These are phyloP conservation scores for Embidobia sp. DNA, from an alignment of 2,888 invertebrate species.

Conservation along the genomic window DNA sequence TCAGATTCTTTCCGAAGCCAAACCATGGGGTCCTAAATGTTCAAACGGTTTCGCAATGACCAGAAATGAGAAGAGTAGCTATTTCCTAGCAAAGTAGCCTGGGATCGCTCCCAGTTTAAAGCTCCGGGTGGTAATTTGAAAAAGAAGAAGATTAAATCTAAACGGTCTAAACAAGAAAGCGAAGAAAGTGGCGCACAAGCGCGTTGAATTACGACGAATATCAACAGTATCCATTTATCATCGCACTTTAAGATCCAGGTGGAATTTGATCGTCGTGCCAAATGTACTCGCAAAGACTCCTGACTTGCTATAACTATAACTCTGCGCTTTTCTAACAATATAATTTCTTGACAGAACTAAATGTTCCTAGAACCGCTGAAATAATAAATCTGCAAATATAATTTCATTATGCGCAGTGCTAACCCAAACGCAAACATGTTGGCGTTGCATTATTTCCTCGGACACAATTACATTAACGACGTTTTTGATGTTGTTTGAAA, in stretches of 20 bases:
- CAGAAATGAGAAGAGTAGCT: not conserved
- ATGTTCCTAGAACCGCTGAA: constrained; percentile 38
- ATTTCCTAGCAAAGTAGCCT: too few species aligned
- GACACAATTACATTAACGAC: constrained; percentile 9
- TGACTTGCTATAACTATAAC: constrained; percentile 42
- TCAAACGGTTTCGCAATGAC: constrained; percentile 1
- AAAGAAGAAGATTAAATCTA: constrained; percentile 1
- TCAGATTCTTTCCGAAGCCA: not conserved
- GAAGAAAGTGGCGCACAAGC: constrained; percentile 34
- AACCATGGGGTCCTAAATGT: not conserved
- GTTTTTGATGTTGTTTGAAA: not conserved
- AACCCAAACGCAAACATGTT: constrained; percentile 20
- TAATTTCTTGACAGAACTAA: constrained; percentile 49
- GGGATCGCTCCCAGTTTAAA: too few species aligned
- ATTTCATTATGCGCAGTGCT: constrained; percentile 29
- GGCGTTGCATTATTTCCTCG: constrained; percentile 19
- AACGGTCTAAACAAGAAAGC: constrained; percentile 41
- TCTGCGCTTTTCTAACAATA: constrained; percentile 54
- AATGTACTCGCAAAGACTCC: constrained; percentile 58
- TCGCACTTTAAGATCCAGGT: constrained; percentile 59
- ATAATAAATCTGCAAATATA: constrained; percentile 53
- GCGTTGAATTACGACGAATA: constrained; percentile 60
- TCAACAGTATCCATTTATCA: constrained; percentile 66
- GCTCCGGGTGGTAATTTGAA: too few species aligned
- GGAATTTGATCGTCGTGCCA: constrained; percentile 67